Conservation (phyloP, 2,888 invertebrate genomes). For the Cataglyphis cursor region DNA sequence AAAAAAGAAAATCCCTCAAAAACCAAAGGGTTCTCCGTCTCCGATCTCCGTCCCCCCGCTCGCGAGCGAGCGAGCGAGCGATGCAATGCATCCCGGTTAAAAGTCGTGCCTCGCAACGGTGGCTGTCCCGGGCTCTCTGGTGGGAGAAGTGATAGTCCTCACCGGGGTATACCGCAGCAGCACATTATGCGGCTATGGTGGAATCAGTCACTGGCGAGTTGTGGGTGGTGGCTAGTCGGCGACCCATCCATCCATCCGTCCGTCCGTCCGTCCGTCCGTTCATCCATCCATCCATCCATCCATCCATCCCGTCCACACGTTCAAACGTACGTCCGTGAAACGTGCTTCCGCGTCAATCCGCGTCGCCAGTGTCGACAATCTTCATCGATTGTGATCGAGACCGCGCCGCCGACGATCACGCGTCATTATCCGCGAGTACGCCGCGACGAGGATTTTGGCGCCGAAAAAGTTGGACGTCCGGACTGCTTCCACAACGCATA, state of each 20-base stretch:
- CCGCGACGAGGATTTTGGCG: constrained; percentile 15
- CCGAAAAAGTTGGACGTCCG: constrained; percentile 8
- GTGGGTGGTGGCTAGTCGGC: constrained; percentile 85
- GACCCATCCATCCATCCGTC: constrained; percentile 68
- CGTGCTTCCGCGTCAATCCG: constrained; percentile 67
- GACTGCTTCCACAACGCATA: neutral
- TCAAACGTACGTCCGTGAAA: constrained; percentile 44
- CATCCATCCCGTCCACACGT: constrained; percentile 60
- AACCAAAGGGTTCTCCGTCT: neutral
- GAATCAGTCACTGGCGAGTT: constrained; percentile 86
- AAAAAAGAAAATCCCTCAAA: neutral
- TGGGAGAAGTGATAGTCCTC: constrained; percentile 86
- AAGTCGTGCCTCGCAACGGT: constrained; percentile 81
- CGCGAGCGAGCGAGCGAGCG: constrained; percentile 44
- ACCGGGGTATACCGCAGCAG: constrained; percentile 81
- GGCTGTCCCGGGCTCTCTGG: constrained; percentile 81
- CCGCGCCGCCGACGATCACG: constrained; percentile 18
- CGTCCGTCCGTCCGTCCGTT: neutral
- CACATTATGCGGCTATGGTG: constrained; percentile 84
- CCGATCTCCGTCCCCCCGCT: constrained; percentile 23
- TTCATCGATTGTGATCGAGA: constrained; percentile 67
- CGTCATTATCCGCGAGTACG: constrained; percentile 13
- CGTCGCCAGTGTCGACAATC: constrained; percentile 44
- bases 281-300: constrained; percentile 40
- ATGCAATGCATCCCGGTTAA: constrained; percentile 76